Base-by-base conservation (phyloP, 2,888 invertebrate species). In the Syritta pipiens region DNA sequence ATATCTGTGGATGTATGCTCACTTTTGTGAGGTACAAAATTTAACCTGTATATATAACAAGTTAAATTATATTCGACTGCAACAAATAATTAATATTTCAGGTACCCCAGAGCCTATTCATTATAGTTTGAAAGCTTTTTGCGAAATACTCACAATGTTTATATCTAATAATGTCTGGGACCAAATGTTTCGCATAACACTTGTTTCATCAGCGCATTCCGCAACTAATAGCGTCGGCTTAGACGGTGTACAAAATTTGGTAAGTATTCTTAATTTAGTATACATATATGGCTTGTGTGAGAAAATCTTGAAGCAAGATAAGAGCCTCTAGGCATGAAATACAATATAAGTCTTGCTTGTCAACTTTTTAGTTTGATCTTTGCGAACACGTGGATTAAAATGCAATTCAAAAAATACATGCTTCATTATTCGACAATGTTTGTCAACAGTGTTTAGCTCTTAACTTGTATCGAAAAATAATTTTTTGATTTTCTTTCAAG, bases 151-250 rank as follows among this genome's bases (percentile, higher is more conserved):
- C 49, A 94, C 94, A 1, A 93, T 93, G 62, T 94, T 95, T 83
- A 93, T 94, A 0, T 93, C 93, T 0, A 91, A 93, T n/a, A 94
- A 94, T 5, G 92, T 93, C 7, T 96, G 95, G 95, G 96, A 96
- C 86, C 93, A 93, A 85, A 91, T 88, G 26, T 89, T 89, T 82
- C 86, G 89, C 1, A 81, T 88, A 49, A 85, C 88, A 0, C 82
- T 89, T 2, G 86, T 89, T 1, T 83, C 87, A 4, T 83, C 86
- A 1, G 83, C 81, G 9, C 82, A 84, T 32, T 44, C 12, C 1
- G 63, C 7, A 30, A 44, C 49, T 14, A 10, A 7, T 10, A 6
- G 4, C 1, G 17, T 14, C 1, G 24, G 6, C 2, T 32, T 35
- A 10, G 17, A 51, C n/a, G n/a, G n/a, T n/a, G 28, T 7, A 6